A percentile compares a stretch with the other conserved stretches of the same genome.
Conservation (phyloP, 2,113 vertebrate genomes). For the Dermatemys mawii region DNA sequence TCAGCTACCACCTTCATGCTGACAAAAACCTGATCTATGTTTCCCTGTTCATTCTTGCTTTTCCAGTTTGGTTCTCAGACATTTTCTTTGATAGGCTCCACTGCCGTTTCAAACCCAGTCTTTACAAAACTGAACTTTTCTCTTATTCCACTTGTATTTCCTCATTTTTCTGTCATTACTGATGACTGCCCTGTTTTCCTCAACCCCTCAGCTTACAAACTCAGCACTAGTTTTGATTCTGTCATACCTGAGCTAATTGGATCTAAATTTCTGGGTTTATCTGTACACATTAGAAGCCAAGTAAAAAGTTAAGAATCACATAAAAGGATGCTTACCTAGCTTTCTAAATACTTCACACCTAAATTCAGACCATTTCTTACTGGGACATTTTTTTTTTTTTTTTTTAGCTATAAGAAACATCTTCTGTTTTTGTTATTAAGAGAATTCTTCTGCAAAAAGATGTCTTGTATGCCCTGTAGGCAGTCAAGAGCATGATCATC, state of each 20-base stretch:
- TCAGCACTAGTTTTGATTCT: conserved; percentile 5
- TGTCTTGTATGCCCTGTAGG: neutral
- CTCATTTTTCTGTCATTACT: neutral
- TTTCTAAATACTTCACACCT: neutral
- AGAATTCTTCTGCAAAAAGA: neutral
- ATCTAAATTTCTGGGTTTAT: neutral
- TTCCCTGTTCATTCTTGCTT: neutral
- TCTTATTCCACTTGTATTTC: neutral
- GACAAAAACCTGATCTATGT: neutral
- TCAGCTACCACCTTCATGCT: neutral
- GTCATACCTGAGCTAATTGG: neutral
- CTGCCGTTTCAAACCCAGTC: neutral
- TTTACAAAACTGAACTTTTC: neutral
- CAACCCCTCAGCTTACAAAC: neutral
- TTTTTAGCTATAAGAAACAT: neutral
- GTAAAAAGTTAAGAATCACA: neutral
- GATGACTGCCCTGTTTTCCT: neutral
- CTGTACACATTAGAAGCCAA: neutral
- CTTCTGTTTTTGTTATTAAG: neutral
- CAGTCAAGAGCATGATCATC: neutral
- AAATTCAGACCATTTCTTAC: neutral
- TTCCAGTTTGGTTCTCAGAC: neutral
- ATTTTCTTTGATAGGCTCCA: neutral
- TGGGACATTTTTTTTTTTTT: neutral
- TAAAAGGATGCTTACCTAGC: neutral